Conservation (phyloP, 2,797 vertebrate genomes). For the Clarias fuscus region DNA sequence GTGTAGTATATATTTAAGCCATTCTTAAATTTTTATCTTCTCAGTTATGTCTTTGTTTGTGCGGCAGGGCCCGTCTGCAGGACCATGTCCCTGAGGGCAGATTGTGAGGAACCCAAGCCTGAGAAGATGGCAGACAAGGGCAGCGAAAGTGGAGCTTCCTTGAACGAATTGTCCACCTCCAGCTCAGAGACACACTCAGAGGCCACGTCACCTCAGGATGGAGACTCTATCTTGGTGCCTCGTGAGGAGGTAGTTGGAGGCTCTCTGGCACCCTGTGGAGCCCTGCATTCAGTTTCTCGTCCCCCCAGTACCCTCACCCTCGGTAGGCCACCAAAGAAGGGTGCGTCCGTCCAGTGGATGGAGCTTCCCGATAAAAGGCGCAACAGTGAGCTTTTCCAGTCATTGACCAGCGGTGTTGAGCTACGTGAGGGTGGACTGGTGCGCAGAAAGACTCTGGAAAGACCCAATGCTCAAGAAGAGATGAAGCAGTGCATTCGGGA, state of each 20-base stretch:
- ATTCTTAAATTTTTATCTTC: background rate
- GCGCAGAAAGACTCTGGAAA: constrained; percentile 84
- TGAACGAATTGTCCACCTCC: constrained; percentile 84
- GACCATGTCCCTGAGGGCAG: constrained; percentile 77
- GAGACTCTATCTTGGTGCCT: constrained; percentile 55
- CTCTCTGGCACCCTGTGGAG: constrained; percentile 58
- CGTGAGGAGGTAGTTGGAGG: constrained; percentile 52
- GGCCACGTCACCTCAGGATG: constrained; percentile 83
- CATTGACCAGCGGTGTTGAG: constrained; percentile 75
- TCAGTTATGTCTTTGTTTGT: constrained; percentile 35
- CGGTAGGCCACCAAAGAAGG: constrained; percentile 83
- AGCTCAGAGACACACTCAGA: constrained; percentile 88
- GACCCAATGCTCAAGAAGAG: constrained; percentile 83
- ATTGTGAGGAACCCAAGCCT: constrained; percentile 76
- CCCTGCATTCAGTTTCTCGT: constrained; percentile 73
- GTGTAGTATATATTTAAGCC: background rate
- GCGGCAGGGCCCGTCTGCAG: constrained; percentile 77
- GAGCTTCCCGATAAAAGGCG: constrained; percentile 82
- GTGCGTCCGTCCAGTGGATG: constrained; percentile 82
- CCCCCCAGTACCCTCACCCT: constrained; percentile 83
- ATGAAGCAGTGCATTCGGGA: constrained; percentile 89
- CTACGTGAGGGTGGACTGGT: constrained; percentile 76
- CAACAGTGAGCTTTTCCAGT: constrained; percentile 90
- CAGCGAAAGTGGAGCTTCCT: constrained; percentile 87
- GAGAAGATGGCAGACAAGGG: constrained; percentile 82